These are phyloP conservation scores for Sesamia nonagrioides DNA, from an alignment of 1,140 invertebrate genomes.

Conservation along the genomic window DNA sequence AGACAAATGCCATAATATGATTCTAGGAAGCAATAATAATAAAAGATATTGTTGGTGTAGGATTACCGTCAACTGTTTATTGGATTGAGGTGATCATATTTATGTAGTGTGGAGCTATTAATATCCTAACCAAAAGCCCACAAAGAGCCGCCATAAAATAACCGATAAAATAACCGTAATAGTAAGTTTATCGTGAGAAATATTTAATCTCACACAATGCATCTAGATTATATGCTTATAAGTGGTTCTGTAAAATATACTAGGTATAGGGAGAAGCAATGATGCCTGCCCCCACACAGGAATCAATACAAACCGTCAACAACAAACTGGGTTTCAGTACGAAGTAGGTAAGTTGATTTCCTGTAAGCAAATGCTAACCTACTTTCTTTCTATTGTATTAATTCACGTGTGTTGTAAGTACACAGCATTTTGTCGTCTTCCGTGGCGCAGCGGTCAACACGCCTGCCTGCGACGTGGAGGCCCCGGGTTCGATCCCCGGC, in stretches of 20 bases:
- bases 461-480: too few species aligned
- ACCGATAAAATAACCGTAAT: slow-evolving; percentile 40
- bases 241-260: slow-evolving; percentile 20
- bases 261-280: neutral
- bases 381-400: too few species aligned
- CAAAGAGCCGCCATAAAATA: slow-evolving; percentile 46
- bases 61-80: slow-evolving; percentile 17
- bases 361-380: too few species aligned
- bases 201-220: slow-evolving; percentile 19
- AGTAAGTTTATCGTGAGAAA: slow-evolving; percentile 40
- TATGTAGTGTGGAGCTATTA: slow-evolving; percentile 13
- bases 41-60: slow-evolving; percentile 26
- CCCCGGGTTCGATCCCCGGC: too few species aligned
- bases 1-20: slow-evolving; percentile 3
- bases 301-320: neutral
- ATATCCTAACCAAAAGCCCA: slow-evolving; percentile 29
- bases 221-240: neutral
- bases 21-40: slow-evolving; percentile 25
- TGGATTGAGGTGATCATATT: neutral
- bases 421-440: too few species aligned
- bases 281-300: neutral
- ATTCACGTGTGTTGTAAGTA: too few species aligned
- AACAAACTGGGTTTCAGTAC: neutral
- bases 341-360: too few species aligned
- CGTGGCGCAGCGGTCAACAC: too few species aligned